Percentiles rank a stretch among this genome's conserved stretches.
phyloP scores from a whole-genome alignment of 2,888 invertebrate species.

The Meta bourneti region DNA sequence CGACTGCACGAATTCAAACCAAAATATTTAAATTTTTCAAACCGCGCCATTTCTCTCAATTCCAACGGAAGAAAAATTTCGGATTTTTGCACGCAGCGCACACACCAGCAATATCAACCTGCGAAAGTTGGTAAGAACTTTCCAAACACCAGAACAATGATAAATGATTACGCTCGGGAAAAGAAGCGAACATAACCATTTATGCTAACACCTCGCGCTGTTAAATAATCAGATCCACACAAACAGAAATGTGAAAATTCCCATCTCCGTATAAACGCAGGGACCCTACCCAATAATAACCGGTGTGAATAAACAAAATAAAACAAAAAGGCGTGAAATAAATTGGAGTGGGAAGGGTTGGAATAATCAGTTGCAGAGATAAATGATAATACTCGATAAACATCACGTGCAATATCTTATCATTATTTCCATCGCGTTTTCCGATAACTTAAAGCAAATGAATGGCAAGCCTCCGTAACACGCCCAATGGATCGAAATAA shows the following conservation, averaged over 20 bases:
- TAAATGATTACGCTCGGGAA: background rate
- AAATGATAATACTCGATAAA: constrained; percentile 44
- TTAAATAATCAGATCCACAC: constrained; percentile 1
- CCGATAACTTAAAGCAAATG: constrained; percentile 32
- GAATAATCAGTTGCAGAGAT: constrained; percentile 29
- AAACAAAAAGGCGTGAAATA: constrained; percentile 12
- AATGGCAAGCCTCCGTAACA: constrained; percentile 3
- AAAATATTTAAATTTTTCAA: background rate
- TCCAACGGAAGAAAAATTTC: background rate
- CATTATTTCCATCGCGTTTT: constrained; percentile 39
- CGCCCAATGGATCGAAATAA: background rate
- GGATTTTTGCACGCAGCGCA: background rate
- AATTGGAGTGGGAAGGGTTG: background rate
- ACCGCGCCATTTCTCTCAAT: background rate
- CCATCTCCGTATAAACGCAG: background rate
- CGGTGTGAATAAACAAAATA: background rate
- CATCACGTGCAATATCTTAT: constrained; percentile 37
- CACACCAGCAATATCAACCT: background rate
- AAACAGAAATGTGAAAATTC: background rate
- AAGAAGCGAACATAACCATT: constrained; percentile 9
- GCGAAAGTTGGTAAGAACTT: background rate
- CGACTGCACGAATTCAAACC: background rate
- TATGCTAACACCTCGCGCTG: background rate
- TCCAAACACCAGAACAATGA: constrained; percentile 3
- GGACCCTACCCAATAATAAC: constrained; percentile 6